Conservation (phyloP, 2,888 invertebrate genomes). For the Agriotes lineatus region DNA sequence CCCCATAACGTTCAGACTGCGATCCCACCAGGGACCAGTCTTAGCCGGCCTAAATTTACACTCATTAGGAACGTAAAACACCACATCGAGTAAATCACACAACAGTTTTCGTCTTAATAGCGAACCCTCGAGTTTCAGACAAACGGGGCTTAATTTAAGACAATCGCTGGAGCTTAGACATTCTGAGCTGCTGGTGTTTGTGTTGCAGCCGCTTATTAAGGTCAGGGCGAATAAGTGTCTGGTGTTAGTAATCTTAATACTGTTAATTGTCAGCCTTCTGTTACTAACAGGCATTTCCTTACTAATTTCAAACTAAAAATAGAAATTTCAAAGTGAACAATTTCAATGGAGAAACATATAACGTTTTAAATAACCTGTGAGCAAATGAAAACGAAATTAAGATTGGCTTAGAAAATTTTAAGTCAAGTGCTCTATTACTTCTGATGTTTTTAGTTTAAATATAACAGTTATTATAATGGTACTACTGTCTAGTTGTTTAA, state of each 20-base stretch:
- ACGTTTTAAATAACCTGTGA: too few species aligned
- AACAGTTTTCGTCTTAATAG: conserved; percentile 25
- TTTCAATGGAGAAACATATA: too few species aligned
- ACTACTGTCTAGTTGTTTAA: too few species aligned
- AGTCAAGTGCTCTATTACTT: too few species aligned
- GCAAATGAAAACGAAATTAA: too few species aligned
- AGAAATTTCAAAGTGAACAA: too few species aligned
- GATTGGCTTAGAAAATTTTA: too few species aligned
- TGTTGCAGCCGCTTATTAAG: conserved; percentile 10
- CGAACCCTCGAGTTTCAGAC: conserved; percentile 21
- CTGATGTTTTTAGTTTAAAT: too few species aligned
- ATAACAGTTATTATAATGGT: too few species aligned
- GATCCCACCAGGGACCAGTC: conserved; percentile 1
- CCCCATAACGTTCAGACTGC: too few species aligned
- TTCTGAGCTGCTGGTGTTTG: conserved; percentile 14
- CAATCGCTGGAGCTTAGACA: conserved; percentile 12
- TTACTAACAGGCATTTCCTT: too few species aligned
- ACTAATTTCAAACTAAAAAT: too few species aligned
- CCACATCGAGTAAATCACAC: conserved; percentile 20
- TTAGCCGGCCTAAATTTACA: conserved; percentile 12
- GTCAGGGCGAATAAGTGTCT: not conserved
- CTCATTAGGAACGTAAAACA: conserved; percentile 21
- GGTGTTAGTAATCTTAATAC: not conserved
- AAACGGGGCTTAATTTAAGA: conserved; percentile 23
- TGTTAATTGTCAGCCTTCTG: not conserved